Percentiles rank a stretch among this genome's conserved stretches.
Conservation (phyloP, 2,797 vertebrate genomes). For the Streptopelia turtur region DNA sequence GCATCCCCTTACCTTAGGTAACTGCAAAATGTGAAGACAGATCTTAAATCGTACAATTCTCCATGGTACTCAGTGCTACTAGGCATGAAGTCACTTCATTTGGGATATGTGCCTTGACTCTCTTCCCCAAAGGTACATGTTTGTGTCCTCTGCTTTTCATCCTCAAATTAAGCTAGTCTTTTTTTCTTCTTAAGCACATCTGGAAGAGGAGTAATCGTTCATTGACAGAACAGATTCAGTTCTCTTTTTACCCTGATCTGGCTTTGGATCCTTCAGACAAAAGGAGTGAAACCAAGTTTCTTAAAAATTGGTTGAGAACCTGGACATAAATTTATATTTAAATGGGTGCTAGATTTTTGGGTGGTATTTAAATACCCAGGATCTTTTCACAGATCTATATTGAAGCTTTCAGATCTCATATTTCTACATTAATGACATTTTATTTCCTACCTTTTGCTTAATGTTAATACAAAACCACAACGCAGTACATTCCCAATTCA, state of each 20-base stretch:
- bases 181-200: neutral
- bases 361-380: neutral
- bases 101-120: neutral
- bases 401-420: conserved; percentile 33
- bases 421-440: conserved; percentile 12
- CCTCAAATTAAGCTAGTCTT: neutral
- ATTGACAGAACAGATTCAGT: neutral
- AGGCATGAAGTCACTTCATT: neutral
- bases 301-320: neutral
- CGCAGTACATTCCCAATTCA: conserved; percentile 3
- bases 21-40: neutral
- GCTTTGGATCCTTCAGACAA: neutral
- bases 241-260: neutral
- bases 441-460: conserved; percentile 30
- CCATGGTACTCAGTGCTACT: neutral
- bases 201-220: neutral
- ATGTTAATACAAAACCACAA: conserved; percentile 32
- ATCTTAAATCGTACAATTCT: neutral
- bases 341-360: neutral
- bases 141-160: neutral
- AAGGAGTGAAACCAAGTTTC: neutral
- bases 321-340: neutral
- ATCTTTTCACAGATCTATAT: neutral
- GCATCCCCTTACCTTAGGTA: neutral
- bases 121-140: neutral